Evolutionary conservation across 2,888 invertebrate genomes (phyloP).

Genomic region (Anagyrus pseudococci): DNA sequence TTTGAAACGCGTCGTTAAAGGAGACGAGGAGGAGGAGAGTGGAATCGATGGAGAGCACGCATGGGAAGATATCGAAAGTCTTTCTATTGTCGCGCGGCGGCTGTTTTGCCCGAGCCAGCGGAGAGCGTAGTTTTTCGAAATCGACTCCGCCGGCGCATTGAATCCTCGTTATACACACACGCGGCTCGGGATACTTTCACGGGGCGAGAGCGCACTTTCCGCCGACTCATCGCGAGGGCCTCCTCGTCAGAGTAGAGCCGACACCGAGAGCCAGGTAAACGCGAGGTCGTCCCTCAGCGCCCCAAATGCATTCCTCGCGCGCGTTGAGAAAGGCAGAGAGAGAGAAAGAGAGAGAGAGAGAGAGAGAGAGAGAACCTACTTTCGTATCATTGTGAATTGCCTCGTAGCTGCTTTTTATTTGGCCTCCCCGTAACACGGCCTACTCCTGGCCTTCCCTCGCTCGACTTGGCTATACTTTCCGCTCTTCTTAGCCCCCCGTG

Average conservation of each 20-base stretch:
- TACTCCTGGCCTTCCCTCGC: background rate
- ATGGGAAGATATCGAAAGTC: too few species aligned
- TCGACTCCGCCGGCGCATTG: constrained; percentile 14
- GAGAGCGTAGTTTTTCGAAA: constrained; percentile 13
- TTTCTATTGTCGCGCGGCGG: too few species aligned
- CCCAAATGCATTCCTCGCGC: constrained; percentile 28
- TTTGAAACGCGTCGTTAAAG: too few species aligned
- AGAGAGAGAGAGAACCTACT: constrained; percentile 16
- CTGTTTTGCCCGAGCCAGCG: too few species aligned
- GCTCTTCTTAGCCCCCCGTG: background rate
- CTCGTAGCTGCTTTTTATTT: constrained; percentile 37
- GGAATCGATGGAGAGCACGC: too few species aligned
- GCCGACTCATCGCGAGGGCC: constrained; percentile 29
- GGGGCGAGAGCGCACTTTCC: constrained; percentile 1
- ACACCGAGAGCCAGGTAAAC: too few species aligned
- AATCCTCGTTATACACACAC: constrained; percentile 18
- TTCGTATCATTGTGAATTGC: constrained; percentile 40
- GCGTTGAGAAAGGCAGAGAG: background rate
- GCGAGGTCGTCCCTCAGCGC: too few species aligned
- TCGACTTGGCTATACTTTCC: too few species aligned
- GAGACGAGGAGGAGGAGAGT: too few species aligned
- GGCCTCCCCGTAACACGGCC: constrained; percentile 1
- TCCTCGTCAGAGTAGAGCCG: too few species aligned
- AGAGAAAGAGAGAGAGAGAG: background rate
- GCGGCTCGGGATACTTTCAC: constrained; percentile 22